Evolutionary conservation across 1,140 invertebrate genomes (phyloP).

Genomic region (Hypsibius dujardini): DNA sequence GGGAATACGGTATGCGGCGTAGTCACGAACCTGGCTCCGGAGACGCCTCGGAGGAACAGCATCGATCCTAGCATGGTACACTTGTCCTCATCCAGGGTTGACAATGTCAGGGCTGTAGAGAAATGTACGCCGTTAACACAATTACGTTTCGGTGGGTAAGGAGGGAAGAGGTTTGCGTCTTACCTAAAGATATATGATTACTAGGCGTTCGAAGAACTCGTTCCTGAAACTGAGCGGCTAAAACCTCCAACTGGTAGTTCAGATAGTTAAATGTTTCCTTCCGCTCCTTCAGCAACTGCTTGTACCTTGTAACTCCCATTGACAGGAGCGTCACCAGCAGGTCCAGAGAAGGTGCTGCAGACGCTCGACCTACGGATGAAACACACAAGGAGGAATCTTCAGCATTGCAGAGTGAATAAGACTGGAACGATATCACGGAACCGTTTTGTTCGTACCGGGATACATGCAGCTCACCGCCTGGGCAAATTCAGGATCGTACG

Average conservation of each 20-base stretch:
- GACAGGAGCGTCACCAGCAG: slow-evolving; percentile 61
- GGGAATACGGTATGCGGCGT: no score
- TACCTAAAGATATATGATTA: slow-evolving; percentile 60
- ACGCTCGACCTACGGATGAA: slow-evolving; percentile 44
- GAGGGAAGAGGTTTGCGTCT: slow-evolving; percentile 20
- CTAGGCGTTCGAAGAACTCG: slow-evolving; percentile 45
- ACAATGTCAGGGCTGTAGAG: slow-evolving; percentile 32
- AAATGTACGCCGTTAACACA: slow-evolving; percentile 20
- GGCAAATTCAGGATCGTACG: slow-evolving; percentile 48
- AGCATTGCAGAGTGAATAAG: no score
- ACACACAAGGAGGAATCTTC: no score
- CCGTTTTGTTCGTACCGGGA: slow-evolving; percentile 39
- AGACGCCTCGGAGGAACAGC: slow-evolving; percentile 51
- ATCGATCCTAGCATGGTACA: slow-evolving; percentile 49
- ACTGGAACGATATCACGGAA: no score
- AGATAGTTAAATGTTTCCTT: slow-evolving; percentile 50
- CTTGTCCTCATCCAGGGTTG: slow-evolving; percentile 32
- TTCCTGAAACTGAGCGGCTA: slow-evolving; percentile 46
- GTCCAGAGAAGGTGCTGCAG: slow-evolving; percentile 52
- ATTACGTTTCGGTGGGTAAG: slow-evolving; percentile 20
- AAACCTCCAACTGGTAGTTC: slow-evolving; percentile 38
- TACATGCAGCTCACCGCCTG: slow-evolving; percentile 53
- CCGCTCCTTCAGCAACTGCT: slow-evolving; percentile 44
- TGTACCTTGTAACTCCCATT: slow-evolving; percentile 50
- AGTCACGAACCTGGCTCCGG: slow-evolving; percentile 40